Evolutionary conservation across 2,797 vertebrate species (phyloP), one percentile per base, ranked within the genome.

Genomic region (Phrynocephalus forsythii): DNA sequence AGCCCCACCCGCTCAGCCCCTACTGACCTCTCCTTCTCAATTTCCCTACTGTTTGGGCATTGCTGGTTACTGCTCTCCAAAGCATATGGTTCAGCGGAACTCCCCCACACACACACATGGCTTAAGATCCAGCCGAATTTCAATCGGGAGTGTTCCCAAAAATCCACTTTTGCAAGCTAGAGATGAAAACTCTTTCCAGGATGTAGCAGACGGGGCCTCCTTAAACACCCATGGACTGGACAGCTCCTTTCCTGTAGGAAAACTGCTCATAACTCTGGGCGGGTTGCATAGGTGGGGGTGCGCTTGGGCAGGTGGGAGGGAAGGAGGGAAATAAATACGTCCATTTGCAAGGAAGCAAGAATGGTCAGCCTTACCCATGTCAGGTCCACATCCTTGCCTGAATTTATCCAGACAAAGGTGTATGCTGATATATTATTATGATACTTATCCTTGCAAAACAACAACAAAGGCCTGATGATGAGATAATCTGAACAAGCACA

Each of bases 41-140:
- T 93, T 94, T 96, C 95, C 94, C 96, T 96, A 98, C 98, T 98
- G 98, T 98, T 96, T 96, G 93, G 92, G 90, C 87, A 94, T 95
- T 97, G 97, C 95, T 92, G 96, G 97, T 97, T 97, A 97, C 97
- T 97, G 96, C 96, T 88, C 97, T 97, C 95, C 92, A 95, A 96
- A 96, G 96, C 97, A 98, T 97, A 97, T 97, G 97, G 94, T 96
- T 95, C 88, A 2, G 95, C 96, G 92, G 94, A 93, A 92, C 94
- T 94, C 38, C 38, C 38, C 38, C 38, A 0, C 38, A 44, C 38
- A 44, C 38, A 44, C 38, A 44, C 38, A 44, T 5, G 81, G 83
- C 26, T 68, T 81, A 85, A 85, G 69, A 88, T 52, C 83, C 56
- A 68, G 5, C 15, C 69, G 18, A 56, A 71, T 85, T 24, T 85